Evolutionary conservation across 2,888 invertebrate genomes (phyloP).

Genomic region (Microplitis deprimator): DNA sequence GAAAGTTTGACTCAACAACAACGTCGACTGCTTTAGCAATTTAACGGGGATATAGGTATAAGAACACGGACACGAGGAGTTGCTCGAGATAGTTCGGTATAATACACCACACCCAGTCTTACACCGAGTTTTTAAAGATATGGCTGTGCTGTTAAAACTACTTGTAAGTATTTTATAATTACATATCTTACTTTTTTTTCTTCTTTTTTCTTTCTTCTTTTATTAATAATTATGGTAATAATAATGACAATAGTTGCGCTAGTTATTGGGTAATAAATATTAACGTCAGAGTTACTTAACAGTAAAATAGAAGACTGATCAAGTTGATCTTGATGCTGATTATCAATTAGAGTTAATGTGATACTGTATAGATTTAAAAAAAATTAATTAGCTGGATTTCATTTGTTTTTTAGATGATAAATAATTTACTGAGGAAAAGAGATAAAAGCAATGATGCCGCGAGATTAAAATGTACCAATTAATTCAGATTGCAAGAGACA

Average conservation of each 20-base stretch:
- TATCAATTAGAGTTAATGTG: not conserved
- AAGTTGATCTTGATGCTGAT: not conserved
- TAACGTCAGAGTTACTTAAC: not conserved
- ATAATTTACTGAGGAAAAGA: conserved; percentile 3
- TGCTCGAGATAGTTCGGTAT: conserved; percentile 65
- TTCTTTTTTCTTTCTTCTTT: not conserved
- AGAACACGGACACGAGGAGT: conserved; percentile 65
- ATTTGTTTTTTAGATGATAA: not conserved
- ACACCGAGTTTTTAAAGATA: conserved; percentile 53
- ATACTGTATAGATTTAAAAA: not conserved
- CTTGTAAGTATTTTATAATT: conserved; percentile 57
- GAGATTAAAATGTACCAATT: conserved; percentile 2
- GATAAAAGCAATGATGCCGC: not conserved
- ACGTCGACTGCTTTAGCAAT: conserved; percentile 57
- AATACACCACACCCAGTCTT: conserved; percentile 66
- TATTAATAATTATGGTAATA: not conserved
- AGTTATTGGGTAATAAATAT: not conserved
- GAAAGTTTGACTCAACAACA: conserved; percentile 47
- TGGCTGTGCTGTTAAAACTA: conserved; percentile 51
- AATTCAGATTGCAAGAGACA: conserved; percentile 6
- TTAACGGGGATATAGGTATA: conserved; percentile 69
- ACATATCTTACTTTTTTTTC: conserved; percentile 15
- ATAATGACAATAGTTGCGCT: not conserved
- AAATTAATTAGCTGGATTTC: not conserved
- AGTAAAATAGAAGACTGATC: not conserved